A percentile compares a stretch with the other conserved stretches of the same genome.
Conservation (phyloP, 2,113 vertebrate genomes). For the Garra rufa region DNA sequence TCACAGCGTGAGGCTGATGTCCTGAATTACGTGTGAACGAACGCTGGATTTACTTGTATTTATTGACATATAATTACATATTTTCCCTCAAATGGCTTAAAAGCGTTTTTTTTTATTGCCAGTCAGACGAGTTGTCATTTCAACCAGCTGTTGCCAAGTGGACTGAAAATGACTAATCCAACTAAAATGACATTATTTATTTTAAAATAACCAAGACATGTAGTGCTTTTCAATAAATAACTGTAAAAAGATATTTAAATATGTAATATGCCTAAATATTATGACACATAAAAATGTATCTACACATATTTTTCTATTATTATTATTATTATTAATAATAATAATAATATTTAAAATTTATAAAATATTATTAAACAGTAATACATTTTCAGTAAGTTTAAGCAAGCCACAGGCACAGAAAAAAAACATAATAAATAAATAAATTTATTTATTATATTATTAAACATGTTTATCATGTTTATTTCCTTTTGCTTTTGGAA, state of each 20-base stretch:
- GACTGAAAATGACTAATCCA: neutral
- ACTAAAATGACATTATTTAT: neutral
- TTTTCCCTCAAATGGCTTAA: neutral
- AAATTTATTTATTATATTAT: too few species aligned
- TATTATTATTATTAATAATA: too few species aligned
- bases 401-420: neutral
- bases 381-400: neutral
- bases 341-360: too few species aligned
- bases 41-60: constrained; percentile 7
- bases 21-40: neutral
- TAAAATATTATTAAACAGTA: too few species aligned
- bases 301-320: too few species aligned
- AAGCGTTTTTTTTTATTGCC: neutral
- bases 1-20: constrained; percentile 35
- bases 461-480: neutral
- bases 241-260: too few species aligned
- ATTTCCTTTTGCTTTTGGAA: neutral
- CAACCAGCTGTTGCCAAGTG: neutral
- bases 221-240: neutral
- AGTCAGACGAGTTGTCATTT: neutral
- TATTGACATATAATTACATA: neutral
- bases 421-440: too few species aligned
- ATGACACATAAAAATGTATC: neutral
- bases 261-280: neutral
- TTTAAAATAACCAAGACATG: neutral